Conservation (phyloP, 2,113 vertebrate genomes). For the Petrocephalus microphthalmus region DNA sequence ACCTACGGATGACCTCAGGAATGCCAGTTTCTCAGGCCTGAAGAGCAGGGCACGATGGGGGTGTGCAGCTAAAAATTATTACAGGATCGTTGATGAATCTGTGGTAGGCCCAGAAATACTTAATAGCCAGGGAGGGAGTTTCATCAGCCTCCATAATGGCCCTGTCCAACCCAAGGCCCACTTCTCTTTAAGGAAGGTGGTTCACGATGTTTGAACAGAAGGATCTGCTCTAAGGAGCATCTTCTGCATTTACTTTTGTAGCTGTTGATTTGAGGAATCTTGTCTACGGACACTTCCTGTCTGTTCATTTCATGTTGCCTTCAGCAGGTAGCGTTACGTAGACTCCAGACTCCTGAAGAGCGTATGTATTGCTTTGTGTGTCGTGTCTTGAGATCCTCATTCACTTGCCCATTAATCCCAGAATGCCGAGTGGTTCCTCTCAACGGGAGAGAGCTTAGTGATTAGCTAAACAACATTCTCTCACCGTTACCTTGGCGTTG, state of each 20-base stretch:
- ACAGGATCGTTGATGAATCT: constrained; percentile 13
- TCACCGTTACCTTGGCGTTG: not conserved
- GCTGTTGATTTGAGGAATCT: not conserved
- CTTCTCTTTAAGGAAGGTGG: not conserved
- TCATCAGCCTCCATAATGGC: not conserved
- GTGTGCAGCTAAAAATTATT: constrained; percentile 20
- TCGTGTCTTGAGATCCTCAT: not conserved
- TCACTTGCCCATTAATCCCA: not conserved
- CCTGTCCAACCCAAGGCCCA: not conserved
- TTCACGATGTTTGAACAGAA: not conserved
- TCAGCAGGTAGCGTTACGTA: not conserved
- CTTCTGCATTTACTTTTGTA: not conserved
- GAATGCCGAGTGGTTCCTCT: not conserved
- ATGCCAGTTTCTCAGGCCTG: constrained; percentile 6
- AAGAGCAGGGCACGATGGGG: constrained; percentile 4
- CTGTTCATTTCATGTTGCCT: not conserved
- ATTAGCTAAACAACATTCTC: not conserved
- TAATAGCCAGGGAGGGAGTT: constrained; percentile 15
- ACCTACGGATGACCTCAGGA: constrained; percentile 12
- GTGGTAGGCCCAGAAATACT: constrained; percentile 1
- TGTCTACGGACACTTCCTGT: not conserved
- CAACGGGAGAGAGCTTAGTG: not conserved
- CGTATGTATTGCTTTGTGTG: not conserved
- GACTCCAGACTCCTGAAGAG: not conserved
- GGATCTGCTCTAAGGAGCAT: not conserved